Percentiles rank a stretch among this genome's conserved stretches.
Conservation (phyloP, 2,113 vertebrate species). For the Pomatostomus ruficeps region DNA sequence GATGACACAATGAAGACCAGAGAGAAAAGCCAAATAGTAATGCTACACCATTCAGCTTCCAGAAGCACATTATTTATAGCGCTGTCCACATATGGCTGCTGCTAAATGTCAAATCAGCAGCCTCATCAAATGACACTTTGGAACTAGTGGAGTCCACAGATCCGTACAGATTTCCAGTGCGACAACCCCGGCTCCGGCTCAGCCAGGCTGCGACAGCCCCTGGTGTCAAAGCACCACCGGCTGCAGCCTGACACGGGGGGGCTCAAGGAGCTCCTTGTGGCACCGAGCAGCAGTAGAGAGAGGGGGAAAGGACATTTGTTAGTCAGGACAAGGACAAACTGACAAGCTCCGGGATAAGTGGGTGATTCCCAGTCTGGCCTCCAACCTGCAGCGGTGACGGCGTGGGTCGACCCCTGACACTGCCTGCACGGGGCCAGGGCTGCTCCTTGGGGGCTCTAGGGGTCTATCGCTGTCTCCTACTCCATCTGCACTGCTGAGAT, state of each 20-base stretch:
- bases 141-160: conserved; percentile 81
- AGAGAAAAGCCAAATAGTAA: conserved; percentile 85
- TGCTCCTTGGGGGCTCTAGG: not conserved
- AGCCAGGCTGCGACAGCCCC: not conserved
- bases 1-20: conserved; percentile 92
- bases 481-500: not conserved
- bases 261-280: not conserved
- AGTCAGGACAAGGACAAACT: conserved; percentile 46
- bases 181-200: conserved; percentile 14
- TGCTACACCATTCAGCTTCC: conserved; percentile 83
- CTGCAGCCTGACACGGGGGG: not conserved
- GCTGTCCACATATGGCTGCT: conserved; percentile 70
- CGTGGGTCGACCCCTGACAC: not conserved
- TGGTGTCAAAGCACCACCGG: not conserved
- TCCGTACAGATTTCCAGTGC: conserved; percentile 66
- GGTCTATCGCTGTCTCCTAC: not conserved
- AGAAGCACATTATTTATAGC: conserved; percentile 73
- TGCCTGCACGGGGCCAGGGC: not conserved
- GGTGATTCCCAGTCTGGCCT: conserved; percentile 9
- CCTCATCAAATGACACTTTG: conserved; percentile 71
- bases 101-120: conserved; percentile 79
- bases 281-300: not conserved
- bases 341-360: not conserved
- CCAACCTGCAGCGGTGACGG: not conserved
- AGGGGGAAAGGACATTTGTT: conserved; percentile 20